Conservation (phyloP, 2,888 invertebrate species). For the Perizoma affinitatum region DNA sequence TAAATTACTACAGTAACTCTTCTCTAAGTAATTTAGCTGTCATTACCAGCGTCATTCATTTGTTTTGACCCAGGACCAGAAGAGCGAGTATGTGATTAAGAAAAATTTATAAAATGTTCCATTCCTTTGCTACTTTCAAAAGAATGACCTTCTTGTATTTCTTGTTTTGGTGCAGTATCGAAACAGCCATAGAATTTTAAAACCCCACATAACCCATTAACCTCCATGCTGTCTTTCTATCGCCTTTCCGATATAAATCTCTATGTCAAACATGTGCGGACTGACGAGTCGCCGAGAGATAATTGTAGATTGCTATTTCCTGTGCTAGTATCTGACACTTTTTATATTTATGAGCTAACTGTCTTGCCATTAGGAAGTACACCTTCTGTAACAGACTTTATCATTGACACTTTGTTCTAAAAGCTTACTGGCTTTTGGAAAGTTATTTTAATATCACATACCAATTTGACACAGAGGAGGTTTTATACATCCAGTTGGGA, state of each 20-base stretch:
- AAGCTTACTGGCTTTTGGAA: too few relatives aligned
- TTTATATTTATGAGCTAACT: conserved; percentile 61
- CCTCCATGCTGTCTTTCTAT: conserved; percentile 46
- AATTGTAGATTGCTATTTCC: conserved; percentile 77
- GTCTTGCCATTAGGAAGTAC: conserved; percentile 34
- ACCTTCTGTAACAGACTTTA: conserved; percentile 5
- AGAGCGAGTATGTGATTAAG: too few relatives aligned
- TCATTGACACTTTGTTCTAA: background rate
- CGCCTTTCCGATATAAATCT: conserved; percentile 59
- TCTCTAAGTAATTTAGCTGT: too few relatives aligned
- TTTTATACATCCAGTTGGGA: too few relatives aligned
- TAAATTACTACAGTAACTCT: too few relatives aligned
- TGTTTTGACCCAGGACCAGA: too few relatives aligned
- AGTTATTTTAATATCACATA: too few relatives aligned
- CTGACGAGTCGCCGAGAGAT: conserved; percentile 57
- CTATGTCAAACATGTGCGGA: conserved; percentile 54
- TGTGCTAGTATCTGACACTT: conserved; percentile 69
- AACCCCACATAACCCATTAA: conserved; percentile 44
- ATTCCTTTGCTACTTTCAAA: too few relatives aligned
- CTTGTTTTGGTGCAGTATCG: background rate
- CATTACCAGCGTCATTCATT: too few relatives aligned
- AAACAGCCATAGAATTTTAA: conserved; percentile 38
- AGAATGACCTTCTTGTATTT: too few relatives aligned
- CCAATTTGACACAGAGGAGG: too few relatives aligned
- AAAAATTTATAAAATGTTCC: too few relatives aligned